Evolutionary conservation across 2,797 vertebrate genomes (phyloP), one percentile per base, ranked within the genome.

Genomic region (Remorina albescens): DNA sequence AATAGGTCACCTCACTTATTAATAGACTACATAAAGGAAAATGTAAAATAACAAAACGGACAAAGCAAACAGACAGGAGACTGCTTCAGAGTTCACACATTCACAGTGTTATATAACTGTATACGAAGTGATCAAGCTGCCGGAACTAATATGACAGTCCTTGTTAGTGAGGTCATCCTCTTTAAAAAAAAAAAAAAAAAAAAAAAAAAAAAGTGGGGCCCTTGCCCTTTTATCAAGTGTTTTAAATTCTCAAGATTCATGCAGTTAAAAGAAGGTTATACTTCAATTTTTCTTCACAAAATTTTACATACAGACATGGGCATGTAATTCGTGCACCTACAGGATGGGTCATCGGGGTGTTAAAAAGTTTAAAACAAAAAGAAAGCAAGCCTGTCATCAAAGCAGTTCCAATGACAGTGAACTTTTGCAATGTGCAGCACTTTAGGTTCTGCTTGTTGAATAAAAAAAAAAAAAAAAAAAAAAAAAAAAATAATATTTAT

Each of bases 271-370:
- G 9, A 49, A 37, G 3, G 37, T 39, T 2, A 21, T 21, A 9
- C 8, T 19, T 46, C 3, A 21, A 50, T 37, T 26, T 53, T 36
- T 12, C 32, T 62, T 53, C 15, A 19, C n/a, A 58, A 58, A 36
- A 8, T 8, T 49, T 42, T 26, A n/a, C n/a, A n/a, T n/a, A n/a
- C n/a, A n/a, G n/a, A n/a, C n/a, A n/a, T n/a, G n/a, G n/a, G n/a
- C n/a, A n/a, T n/a, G n/a, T 6, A 49, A 26, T 76, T 16, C 36
- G 37, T 42, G 26, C 49, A 57, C 32, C 47, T 71, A 34, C 42
- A 36, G 28, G 39, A 37, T 36, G 41, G 56, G 54, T 53, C 41
- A 25, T n/a, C 18, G 19, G 57, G 13, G 37, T 36, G 16, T 57
- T 32, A 12, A 47, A 23, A 53, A 39, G 36, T 15, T 30, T 8